Conservation (phyloP, 1,140 invertebrate species). For the Drosophila albomicans region DNA sequence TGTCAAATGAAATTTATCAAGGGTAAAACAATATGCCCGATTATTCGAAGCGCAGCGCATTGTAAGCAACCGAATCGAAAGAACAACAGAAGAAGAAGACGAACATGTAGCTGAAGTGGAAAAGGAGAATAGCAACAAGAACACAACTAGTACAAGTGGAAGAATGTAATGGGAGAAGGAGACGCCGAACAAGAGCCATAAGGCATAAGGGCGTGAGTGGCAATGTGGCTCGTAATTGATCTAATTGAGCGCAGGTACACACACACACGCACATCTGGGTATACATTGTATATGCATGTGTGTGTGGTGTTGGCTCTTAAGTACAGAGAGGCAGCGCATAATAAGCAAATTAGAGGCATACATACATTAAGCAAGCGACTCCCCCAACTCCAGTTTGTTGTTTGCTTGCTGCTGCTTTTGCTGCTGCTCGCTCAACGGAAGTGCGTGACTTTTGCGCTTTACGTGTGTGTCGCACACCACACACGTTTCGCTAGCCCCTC, state of each 20-base stretch:
- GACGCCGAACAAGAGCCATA: conserved; percentile 33
- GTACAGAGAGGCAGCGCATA: conserved; percentile 39
- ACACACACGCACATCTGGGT: conserved; percentile 26
- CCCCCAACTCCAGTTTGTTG: conserved; percentile 3
- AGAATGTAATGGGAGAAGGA: conserved; percentile 30
- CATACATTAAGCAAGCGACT: conserved; percentile 10
- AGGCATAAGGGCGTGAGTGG: conserved; percentile 66
- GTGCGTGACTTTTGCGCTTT: conserved; percentile 80
- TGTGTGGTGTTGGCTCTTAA: conserved; percentile 37
- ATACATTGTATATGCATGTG: not conserved
- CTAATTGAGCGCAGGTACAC: conserved; percentile 74
- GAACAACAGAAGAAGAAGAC: conserved; percentile 6
- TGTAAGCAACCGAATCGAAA: conserved; percentile 46
- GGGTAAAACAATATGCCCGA: conserved; percentile 40
- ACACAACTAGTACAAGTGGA: conserved; percentile 30
- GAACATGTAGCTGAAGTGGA: not conserved
- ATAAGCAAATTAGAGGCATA: conserved; percentile 56
- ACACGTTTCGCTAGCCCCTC: conserved; percentile 52
- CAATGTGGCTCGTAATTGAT: conserved; percentile 75
- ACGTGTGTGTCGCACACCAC: conserved; percentile 44
- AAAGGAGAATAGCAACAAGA: not conserved
- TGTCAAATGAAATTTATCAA: conserved; percentile 24
- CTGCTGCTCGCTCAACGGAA: conserved; percentile 54
- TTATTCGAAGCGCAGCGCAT: conserved; percentile 34
- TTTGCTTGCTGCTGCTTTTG: not conserved